Evolutionary conservation across 2,113 vertebrate species (phyloP).

Genomic region (Lipophrys pholis): DNA sequence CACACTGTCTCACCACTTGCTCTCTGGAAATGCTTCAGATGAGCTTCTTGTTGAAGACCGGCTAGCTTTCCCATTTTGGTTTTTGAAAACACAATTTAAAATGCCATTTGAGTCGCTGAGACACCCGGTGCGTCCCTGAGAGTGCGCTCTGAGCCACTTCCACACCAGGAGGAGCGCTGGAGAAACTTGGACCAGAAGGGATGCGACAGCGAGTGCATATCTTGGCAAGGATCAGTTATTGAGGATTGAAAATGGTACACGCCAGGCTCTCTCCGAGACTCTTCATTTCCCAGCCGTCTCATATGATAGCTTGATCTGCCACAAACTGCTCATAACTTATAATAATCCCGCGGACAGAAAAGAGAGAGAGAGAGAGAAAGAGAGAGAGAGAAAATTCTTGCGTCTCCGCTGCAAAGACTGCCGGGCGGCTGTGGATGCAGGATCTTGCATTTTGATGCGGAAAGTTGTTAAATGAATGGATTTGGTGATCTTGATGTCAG

Average conservation of each 20-base stretch:
- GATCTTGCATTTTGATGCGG: slow-evolving; percentile 51
- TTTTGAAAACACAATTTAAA: slow-evolving; percentile 22
- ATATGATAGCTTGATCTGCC: slow-evolving; percentile 10
- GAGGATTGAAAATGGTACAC: slow-evolving; percentile 62
- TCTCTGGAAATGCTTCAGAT: slow-evolving; percentile 76
- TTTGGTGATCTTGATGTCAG: slow-evolving; percentile 61
- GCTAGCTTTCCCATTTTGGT: neutral
- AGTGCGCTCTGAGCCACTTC: slow-evolving; percentile 48
- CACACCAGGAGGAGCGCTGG: slow-evolving; percentile 27
- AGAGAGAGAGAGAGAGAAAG: neutral
- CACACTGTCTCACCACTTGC: slow-evolving; percentile 76
- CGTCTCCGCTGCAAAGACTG: slow-evolving; percentile 5
- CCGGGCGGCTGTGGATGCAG: slow-evolving; percentile 26
- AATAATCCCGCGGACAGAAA: slow-evolving; percentile 18
- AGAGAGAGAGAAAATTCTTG: neutral
- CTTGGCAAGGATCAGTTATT: slow-evolving; percentile 59
- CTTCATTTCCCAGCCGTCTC: slow-evolving; percentile 30
- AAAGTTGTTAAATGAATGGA: slow-evolving; percentile 70
- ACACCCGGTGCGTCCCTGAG: slow-evolving; percentile 28
- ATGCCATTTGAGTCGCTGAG: slow-evolving; percentile 28
- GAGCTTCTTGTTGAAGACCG: slow-evolving; percentile 52
- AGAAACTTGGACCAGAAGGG: slow-evolving; percentile 72
- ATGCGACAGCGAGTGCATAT: slow-evolving; percentile 65
- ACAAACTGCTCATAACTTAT: slow-evolving; percentile 29
- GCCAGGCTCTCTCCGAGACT: slow-evolving; percentile 45